These are phyloP conservation scores for Malurus cyaneus DNA, from an alignment of 2,113 vertebrate species.

Conservation along the genomic window DNA sequence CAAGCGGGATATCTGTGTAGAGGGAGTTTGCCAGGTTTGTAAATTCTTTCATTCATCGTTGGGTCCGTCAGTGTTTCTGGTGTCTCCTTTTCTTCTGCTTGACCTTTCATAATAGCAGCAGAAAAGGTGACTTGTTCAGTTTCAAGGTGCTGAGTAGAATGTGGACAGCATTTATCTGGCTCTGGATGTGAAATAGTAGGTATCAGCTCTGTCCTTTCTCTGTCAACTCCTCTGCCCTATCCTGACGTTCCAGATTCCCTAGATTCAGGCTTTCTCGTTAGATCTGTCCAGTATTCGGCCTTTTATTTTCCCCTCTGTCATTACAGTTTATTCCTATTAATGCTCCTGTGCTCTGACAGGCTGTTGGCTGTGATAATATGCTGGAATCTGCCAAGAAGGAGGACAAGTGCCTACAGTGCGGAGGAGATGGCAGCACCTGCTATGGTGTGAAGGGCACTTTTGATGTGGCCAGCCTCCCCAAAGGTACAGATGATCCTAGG, in stretches of 20 bases:
- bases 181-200: neutral
- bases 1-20: slow-evolving; percentile 85
- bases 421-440: slow-evolving; percentile 87
- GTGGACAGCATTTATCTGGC: neutral
- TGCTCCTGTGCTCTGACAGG: slow-evolving; percentile 64
- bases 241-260: neutral
- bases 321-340: neutral
- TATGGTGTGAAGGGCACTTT: slow-evolving; percentile 82
- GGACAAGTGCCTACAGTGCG: slow-evolving; percentile 92
- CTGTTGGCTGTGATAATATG: slow-evolving; percentile 89
- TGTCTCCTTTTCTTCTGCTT: neutral
- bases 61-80: neutral
- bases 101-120: neutral
- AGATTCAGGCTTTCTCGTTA: neutral
- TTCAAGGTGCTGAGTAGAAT: neutral
- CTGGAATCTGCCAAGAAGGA: slow-evolving; percentile 88
- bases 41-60: neutral
- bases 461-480: slow-evolving; percentile 75
- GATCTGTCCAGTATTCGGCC: neutral
- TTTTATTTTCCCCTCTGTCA: neutral
- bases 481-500: slow-evolving; percentile 72
- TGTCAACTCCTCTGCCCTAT: neutral
- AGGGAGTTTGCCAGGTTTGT: slow-evolving; percentile 87
- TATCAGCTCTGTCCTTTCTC: neutral
- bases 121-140: neutral